Percentiles rank a stretch among this genome's conserved stretches.
phyloP scores from a whole-genome alignment of 2,113 vertebrate species.

The Genyomyrus donnyi region DNA sequence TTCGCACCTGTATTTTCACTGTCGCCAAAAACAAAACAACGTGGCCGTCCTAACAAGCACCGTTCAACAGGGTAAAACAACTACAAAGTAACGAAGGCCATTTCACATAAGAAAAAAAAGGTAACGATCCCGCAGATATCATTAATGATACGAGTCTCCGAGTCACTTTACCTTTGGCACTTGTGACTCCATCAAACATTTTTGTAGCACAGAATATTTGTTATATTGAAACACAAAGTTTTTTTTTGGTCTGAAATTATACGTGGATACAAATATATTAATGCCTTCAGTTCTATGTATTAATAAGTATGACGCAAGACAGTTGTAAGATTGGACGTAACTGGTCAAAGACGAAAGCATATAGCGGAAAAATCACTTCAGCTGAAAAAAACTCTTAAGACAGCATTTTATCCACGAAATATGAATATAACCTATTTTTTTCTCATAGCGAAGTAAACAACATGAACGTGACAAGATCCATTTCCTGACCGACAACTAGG shows the following conservation, averaged over 20 bases:
- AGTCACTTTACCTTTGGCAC: not conserved
- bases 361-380: not conserved
- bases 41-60: not conserved
- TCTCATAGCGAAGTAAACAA: not conserved
- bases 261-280: constrained; percentile 1
- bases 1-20: not conserved
- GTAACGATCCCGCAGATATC: not conserved
- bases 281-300: not conserved
- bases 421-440: constrained; percentile 1
- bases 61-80: constrained; percentile 18
- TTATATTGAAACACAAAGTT: not conserved
- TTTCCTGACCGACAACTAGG: not conserved
- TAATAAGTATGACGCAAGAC: constrained; percentile 20
- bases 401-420: not conserved
- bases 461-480: not conserved
- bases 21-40: constrained; percentile 17
- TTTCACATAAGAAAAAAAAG: not conserved
- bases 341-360: not conserved
- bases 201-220: not conserved
- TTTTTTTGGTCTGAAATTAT: not conserved
- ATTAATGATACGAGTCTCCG: not conserved
- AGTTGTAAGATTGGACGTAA: constrained; percentile 17
- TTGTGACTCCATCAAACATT: not conserved
- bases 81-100: not conserved
- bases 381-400: not conserved